Conservation (phyloP, 2,113 vertebrate species). For the Heloderma charlesbogerti region DNA sequence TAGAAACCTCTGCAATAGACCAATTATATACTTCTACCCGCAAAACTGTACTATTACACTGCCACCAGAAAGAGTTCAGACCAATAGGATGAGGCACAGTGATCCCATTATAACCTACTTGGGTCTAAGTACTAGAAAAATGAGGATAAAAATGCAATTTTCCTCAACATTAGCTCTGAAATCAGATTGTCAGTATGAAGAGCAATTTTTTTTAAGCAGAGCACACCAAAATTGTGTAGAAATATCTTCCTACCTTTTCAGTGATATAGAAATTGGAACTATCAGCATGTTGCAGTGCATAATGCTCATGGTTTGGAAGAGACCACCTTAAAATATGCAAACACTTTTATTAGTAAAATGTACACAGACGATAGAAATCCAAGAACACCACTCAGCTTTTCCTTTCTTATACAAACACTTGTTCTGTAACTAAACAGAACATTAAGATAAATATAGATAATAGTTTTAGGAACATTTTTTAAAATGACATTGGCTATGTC, state of each 20-base stretch:
- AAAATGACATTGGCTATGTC: background rate
- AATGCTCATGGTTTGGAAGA: conserved; percentile 89
- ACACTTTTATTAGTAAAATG: conserved; percentile 53
- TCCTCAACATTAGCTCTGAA: conserved; percentile 21
- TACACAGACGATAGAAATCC: background rate
- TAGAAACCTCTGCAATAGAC: background rate
- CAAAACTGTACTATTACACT: background rate
- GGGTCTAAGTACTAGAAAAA: background rate
- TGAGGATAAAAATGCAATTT: background rate
- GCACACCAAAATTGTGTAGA: background rate
- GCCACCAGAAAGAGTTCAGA: background rate
- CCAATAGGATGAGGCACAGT: background rate
- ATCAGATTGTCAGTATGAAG: background rate
- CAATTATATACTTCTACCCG: background rate
- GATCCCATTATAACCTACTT: background rate
- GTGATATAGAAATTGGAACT: conserved; percentile 97
- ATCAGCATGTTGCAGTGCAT: conserved; percentile 93
- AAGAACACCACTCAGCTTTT: background rate
- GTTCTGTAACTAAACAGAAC: background rate
- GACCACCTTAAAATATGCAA: conserved; percentile 87
- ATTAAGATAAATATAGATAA: background rate
- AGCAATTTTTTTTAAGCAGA: conserved; percentile 7
- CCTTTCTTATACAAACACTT: background rate
- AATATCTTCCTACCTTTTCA: conserved; percentile 87
- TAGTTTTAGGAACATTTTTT: background rate